Conservation (phyloP, 2,888 invertebrate species). For the Nowickia ferox region DNA sequence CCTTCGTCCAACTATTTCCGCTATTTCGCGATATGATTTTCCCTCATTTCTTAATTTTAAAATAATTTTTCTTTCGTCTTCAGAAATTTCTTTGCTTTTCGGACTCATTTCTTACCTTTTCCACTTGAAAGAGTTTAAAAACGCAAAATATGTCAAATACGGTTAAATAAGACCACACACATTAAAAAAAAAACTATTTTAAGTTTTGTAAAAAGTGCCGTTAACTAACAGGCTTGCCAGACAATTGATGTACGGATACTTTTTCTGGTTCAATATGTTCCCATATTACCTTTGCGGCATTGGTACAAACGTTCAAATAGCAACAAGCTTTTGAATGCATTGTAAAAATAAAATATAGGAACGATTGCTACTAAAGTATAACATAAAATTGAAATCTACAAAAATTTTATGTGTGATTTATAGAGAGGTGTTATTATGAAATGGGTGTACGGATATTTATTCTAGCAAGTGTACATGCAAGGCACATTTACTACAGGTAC, state of each 20-base stretch:
- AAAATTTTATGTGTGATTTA: no score
- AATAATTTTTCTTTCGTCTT: conserved; percentile 15
- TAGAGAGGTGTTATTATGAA: no score
- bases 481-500: no score
- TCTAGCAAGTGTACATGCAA: no score
- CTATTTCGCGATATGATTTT: no score
- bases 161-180: not conserved
- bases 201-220: no score
- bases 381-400: not conserved
- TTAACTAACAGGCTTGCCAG: no score
- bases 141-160: not conserved
- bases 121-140: not conserved
- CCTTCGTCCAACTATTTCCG: no score
- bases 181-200: not conserved
- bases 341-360: conserved; percentile 11
- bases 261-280: no score
- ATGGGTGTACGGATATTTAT: no score
- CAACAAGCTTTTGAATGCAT: conserved; percentile 11
- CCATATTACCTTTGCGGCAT: not conserved
- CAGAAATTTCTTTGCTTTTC: not conserved
- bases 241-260: no score
- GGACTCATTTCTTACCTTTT: not conserved
- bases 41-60: no score
- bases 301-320: not conserved
- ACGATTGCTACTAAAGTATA: not conserved